Conservation (phyloP, 2,797 vertebrate species). For the Takifugu rubripes region DNA sequence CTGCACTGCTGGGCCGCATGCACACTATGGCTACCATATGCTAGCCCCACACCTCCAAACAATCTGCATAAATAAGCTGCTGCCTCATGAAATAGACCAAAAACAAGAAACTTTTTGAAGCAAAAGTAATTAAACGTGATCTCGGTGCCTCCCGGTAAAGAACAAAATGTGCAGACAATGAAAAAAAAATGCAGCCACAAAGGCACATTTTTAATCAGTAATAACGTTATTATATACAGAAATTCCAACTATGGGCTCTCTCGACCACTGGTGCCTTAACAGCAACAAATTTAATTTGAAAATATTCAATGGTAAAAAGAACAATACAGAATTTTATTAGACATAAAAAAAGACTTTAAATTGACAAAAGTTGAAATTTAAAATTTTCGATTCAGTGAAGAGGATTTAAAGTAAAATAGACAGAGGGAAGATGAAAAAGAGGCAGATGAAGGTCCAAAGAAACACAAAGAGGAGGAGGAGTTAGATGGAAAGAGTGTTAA, state of each 20-base stretch:
- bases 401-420: too few species aligned
- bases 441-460: too few species aligned
- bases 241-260: not conserved
- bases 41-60: not conserved
- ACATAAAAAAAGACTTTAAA: too few species aligned
- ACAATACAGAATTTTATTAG: too few species aligned
- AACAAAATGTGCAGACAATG: not conserved
- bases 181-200: not conserved
- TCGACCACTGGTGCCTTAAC: not conserved
- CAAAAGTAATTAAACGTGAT: not conserved
- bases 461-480: too few species aligned
- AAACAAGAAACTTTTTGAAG: not conserved
- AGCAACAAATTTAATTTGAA: too few species aligned
- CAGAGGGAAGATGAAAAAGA: too few species aligned
- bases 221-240: not conserved
- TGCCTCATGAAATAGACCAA: not conserved
- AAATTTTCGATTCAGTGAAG: too few species aligned
- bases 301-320: too few species aligned
- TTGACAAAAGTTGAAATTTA: too few species aligned
- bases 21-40: constrained; percentile 4
- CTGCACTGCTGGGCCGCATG: not conserved
- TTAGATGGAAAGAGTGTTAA: too few species aligned
- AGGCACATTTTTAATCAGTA: not conserved
- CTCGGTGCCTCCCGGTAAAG: not conserved
- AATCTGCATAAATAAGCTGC: not conserved